Evolutionary conservation across 2,888 invertebrate genomes (phyloP), one percentile per base, ranked within the genome.

Genomic region (Operophtera brumata): DNA sequence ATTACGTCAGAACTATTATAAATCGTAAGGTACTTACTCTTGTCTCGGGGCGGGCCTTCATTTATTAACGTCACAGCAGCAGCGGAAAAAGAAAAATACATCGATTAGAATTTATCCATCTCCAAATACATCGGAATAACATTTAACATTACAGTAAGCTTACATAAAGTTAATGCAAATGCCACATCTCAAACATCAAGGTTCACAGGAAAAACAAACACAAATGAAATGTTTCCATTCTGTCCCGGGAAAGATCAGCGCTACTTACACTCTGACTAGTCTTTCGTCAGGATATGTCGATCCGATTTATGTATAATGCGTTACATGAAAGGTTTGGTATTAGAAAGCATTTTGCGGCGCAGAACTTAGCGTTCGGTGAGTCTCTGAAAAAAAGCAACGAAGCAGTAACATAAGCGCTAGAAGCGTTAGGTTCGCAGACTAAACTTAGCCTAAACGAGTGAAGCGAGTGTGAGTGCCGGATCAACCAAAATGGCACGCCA

Each of bases 21-120:
- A 62, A 57, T 57, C 42, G 62, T 65, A 63, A 93, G 69, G 61
- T 82, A 93, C 93, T 93, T 92, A 93, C 93, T 93, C 93, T 89
- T 85, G 92, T 90, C 92, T 93, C 86, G 91, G 92, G 88, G 93
- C 92, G 86, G 92, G 92, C 85, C 93, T 92, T 91, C 91, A 86
- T 66, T 81, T 82, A 73, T 80, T 77, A 65, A 75, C 76, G 70
- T 67, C 77, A n/a, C n/a, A 66, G 78, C 90, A 81, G 86, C 82
- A 77, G 78, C 79, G 76, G 75, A 77, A 82, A 80, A 74, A 77
- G 72, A 82, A 83, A 78, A 79, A 78, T 71, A 75, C 62, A 75
- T 63, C 52, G 68, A 85, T 89, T 86, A 86, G 69, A 78, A 66
- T 68, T 68, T 66, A 63, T 56, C 63, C 58, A 61, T 57, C 51